These are phyloP conservation scores for Drosophila prostipennis DNA, from an alignment of 2,888 invertebrate genomes.

Conservation along the genomic window DNA sequence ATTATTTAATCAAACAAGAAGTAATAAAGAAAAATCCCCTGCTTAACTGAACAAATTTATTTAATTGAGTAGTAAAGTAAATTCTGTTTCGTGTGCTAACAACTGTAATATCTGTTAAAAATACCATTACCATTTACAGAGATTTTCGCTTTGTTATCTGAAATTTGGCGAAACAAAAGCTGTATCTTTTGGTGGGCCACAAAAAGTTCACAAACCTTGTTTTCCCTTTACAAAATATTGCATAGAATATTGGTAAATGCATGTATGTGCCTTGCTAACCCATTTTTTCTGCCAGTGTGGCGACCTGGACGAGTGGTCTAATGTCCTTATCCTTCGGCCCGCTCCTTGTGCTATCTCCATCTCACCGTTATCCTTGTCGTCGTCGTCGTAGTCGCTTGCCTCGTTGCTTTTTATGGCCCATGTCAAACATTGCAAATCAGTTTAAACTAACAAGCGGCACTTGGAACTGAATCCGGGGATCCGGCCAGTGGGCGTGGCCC, in stretches of 20 bases:
- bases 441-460: constrained; percentile 74
- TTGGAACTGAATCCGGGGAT: constrained; percentile 23
- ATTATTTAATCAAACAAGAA: no score
- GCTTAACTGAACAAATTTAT: not conserved
- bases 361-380: constrained; percentile 49
- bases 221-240: no score
- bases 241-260: no score
- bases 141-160: no score
- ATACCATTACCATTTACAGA: no score
- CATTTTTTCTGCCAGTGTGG: constrained; percentile 10
- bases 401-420: constrained; percentile 76
- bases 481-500: constrained; percentile 53
- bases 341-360: constrained; percentile 41
- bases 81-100: not conserved
- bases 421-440: constrained; percentile 80
- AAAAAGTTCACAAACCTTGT: not conserved
- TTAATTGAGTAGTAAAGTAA: not conserved
- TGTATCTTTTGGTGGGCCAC: not conserved
- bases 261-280: not conserved
- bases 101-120: no score
- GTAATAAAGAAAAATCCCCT: not conserved
- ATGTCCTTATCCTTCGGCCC: constrained; percentile 26
- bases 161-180: no score
- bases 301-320: constrained; percentile 43
- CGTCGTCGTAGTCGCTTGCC: constrained; percentile 39